phyloP scores from a whole-genome alignment of 2,797 vertebrate species.

The Diglossa cyanea region DNA sequence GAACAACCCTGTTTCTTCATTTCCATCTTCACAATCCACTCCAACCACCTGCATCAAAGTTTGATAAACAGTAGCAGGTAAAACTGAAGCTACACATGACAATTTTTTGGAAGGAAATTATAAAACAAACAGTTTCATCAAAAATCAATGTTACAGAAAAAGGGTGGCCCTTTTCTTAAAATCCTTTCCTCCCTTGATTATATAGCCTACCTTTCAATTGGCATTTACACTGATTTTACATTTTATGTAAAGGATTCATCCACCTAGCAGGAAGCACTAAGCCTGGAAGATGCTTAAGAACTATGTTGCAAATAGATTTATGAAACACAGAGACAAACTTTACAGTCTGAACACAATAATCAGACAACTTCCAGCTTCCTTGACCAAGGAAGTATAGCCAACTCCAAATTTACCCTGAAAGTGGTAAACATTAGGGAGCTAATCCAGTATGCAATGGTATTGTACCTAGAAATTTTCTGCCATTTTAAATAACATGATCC shows the following conservation, averaged over 20 bases:
- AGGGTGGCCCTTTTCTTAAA: background rate
- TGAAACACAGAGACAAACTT: background rate
- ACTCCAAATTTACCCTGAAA: background rate
- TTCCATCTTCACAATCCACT: background rate
- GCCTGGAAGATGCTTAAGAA: background rate
- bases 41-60: background rate
- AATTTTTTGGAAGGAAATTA: background rate
- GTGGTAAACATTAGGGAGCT: background rate
- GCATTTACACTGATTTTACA: background rate
- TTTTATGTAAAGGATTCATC: background rate
- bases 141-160: background rate
- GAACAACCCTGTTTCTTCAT: background rate
- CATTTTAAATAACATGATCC: background rate
- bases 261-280: background rate
- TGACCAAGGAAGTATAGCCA: background rate
- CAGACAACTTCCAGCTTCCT: background rate
- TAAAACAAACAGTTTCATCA: background rate
- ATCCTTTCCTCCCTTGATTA: background rate
- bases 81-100: background rate
- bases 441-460: background rate
- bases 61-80: background rate
- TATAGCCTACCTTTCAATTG: background rate
- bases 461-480: background rate
- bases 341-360: background rate
- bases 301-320: background rate